Percentiles rank a stretch among this genome's conserved stretches.
These are phyloP conservation scores for Muscicapa striata DNA, from an alignment of 2,797 vertebrate species.

Conservation along the genomic window DNA sequence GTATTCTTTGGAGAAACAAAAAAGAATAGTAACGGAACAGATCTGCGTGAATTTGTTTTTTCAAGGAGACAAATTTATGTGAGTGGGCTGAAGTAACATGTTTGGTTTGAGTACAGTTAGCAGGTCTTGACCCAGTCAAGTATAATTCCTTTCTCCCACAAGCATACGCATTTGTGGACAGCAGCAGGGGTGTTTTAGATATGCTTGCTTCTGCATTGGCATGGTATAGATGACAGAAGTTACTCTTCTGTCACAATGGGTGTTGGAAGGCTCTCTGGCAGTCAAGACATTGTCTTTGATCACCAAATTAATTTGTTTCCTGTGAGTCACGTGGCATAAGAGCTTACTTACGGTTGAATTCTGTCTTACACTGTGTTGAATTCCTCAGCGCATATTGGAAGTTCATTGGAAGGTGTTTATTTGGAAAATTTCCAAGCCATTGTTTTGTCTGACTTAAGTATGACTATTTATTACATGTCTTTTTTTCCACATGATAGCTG, in stretches of 20 bases:
- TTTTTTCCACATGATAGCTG: background rate
- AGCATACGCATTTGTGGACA: fast-evolving
- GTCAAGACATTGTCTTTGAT: background rate
- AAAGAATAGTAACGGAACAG: background rate
- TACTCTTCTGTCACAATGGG: background rate
- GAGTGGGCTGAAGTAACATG: background rate
- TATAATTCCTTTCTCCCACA: background rate
- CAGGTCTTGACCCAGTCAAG: background rate
- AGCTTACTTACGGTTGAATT: background rate
- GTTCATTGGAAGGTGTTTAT: background rate
- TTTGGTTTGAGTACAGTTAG: background rate
- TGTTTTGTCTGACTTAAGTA: background rate
- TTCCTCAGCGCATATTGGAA: background rate
- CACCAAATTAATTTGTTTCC: background rate
- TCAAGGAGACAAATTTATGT: background rate
- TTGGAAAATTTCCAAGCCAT: background rate
- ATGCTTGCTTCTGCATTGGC: background rate
- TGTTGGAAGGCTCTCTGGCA: background rate
- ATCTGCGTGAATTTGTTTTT: background rate
- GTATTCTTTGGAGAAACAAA: background rate
- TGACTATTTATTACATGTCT: background rate
- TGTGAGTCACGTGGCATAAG: background rate
- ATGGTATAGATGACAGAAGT: background rate
- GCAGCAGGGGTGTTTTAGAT: background rate
- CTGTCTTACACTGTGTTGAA: background rate